These are phyloP conservation scores for Phanerotoma sp. DNA, from an alignment of 2,888 invertebrate genomes.

Conservation along the genomic window DNA sequence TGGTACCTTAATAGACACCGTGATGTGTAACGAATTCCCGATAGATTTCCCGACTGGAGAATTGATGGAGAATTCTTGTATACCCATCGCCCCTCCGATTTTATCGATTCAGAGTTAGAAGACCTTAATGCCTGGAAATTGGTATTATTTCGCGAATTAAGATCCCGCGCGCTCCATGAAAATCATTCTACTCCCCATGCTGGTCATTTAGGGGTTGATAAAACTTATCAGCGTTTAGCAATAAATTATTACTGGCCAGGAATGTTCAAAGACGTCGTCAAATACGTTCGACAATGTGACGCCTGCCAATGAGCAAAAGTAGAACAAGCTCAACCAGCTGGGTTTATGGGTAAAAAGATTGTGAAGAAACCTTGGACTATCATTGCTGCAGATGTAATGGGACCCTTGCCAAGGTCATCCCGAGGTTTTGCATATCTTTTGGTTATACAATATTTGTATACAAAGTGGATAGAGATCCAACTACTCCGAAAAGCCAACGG, in stretches of 20 bases:
- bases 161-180: slow-evolving; percentile 11
- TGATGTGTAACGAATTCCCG: neutral
- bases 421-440: slow-evolving; percentile 7
- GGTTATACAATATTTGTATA: slow-evolving; percentile 17
- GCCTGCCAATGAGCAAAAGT: neutral
- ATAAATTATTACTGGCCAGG: neutral
- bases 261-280: neutral
- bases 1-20: slow-evolving; percentile 17
- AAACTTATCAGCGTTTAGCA: slow-evolving; percentile 16
- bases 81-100: neutral
- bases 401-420: slow-evolving; percentile 30
- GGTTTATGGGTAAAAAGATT: slow-evolving; percentile 25
- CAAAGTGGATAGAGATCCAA: slow-evolving; percentile 14
- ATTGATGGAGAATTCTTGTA: slow-evolving; percentile 25
- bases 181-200: slow-evolving; percentile 34
- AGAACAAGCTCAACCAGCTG: slow-evolving; percentile 4
- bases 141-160: slow-evolving; percentile 19
- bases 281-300: neutral
- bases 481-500: neutral
- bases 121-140: slow-evolving; percentile 30
- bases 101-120: neutral
- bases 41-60: slow-evolving; percentile 15
- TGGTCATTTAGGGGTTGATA: slow-evolving; percentile 35
- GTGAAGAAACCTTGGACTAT: slow-evolving; percentile 27
- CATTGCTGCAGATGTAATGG: slow-evolving; percentile 32